Evolutionary conservation across 2,888 invertebrate species (phyloP).

Genomic region (Nemapogon koenigi): DNA sequence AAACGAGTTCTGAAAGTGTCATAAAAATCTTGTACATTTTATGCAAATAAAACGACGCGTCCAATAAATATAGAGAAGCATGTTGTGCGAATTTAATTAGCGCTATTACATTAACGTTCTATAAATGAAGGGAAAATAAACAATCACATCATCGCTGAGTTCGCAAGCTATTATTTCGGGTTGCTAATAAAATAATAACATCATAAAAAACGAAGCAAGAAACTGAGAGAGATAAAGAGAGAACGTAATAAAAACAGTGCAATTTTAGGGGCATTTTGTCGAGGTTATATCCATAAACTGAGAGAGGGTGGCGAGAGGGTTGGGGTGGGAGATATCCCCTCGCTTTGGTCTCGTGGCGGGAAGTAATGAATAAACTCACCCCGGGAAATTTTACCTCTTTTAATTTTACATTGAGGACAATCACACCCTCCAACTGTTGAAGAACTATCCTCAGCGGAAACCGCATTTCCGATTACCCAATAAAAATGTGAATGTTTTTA

Average conservation of each 20-base stretch:
- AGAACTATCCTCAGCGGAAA: conserved; percentile 5
- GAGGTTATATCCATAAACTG: conserved; percentile 64
- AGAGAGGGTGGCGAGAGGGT: conserved; percentile 28
- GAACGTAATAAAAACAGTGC: conserved; percentile 64
- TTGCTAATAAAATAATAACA: conserved; percentile 57
- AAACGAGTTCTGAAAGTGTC: too few relatives aligned
- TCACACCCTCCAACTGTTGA: conserved; percentile 23
- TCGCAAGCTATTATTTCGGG: conserved; percentile 17
- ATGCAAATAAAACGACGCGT: too few relatives aligned
- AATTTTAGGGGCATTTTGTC: conserved; percentile 66
- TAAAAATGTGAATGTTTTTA: too few relatives aligned
- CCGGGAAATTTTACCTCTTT: conserved; percentile 49
- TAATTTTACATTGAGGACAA: conserved; percentile 44
- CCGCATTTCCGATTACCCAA: neutral
- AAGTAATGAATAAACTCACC: conserved; percentile 63
- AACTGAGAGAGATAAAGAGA: conserved; percentile 62
- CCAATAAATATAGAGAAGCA: too few relatives aligned
- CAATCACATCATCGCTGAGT: conserved; percentile 5
- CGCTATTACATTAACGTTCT: too few relatives aligned
- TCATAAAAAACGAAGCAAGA: conserved; percentile 53
- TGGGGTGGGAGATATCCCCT: conserved; percentile 23
- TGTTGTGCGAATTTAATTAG: too few relatives aligned
- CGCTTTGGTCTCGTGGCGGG: conserved; percentile 31
- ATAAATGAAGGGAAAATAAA: neutral
- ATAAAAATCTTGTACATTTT: too few relatives aligned